Conservation (phyloP, 2,113 vertebrate genomes). For the Scopus umbretta region DNA sequence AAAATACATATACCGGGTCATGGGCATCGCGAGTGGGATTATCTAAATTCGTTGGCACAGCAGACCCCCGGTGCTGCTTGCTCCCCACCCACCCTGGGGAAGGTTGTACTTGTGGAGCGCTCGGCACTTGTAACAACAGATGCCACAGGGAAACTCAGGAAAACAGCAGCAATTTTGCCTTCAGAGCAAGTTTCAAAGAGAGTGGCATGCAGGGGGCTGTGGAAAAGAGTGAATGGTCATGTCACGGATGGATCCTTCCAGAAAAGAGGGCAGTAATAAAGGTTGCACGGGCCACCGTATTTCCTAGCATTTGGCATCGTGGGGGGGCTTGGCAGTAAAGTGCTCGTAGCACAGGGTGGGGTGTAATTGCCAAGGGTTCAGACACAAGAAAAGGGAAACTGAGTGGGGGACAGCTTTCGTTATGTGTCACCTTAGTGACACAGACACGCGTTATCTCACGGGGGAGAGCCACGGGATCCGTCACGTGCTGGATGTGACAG, state of each 20-base stretch:
- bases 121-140: not conserved
- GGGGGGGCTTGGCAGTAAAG: not conserved
- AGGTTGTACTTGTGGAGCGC: not conserved
- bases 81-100: too few species aligned
- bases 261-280: not conserved
- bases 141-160: accelerated
- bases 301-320: not conserved
- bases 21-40: accelerated
- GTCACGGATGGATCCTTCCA: not conserved
- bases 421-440: not conserved
- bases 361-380: not conserved
- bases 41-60: accelerated
- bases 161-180: not conserved
- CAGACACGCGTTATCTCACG: accelerated
- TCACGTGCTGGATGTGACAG: not conserved
- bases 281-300: not conserved
- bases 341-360: not conserved
- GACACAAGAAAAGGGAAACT: not conserved
- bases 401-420: not conserved
- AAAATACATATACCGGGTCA: not conserved
- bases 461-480: not conserved
- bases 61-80: accelerated
- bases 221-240: accelerated
- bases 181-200: not conserved
- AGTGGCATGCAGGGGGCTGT: accelerated